Conservation (phyloP, 2,888 invertebrate genomes). For the Leptopilina myrica region DNA sequence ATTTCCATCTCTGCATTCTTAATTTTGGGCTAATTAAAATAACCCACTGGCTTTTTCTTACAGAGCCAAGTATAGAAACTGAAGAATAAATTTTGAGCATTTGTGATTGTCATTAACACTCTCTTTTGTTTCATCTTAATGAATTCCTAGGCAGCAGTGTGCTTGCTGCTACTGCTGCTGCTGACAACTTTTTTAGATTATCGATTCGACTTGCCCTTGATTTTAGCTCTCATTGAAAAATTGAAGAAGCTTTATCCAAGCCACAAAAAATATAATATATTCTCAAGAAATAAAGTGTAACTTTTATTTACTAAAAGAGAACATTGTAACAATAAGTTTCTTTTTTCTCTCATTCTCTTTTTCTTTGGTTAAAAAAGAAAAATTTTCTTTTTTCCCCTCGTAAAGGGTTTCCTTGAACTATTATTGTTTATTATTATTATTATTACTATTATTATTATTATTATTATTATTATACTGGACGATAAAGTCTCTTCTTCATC, state of each 20-base stretch:
- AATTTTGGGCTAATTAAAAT: slow-evolving; percentile 56
- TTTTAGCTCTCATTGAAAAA: slow-evolving; percentile 62
- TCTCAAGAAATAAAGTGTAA: not conserved
- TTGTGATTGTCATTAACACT: slow-evolving; percentile 3
- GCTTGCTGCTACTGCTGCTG: not conserved
- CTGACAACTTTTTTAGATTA: slow-evolving; percentile 55
- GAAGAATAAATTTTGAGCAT: not conserved
- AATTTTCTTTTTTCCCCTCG: too few relatives aligned
- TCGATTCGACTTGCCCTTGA: slow-evolving; percentile 64
- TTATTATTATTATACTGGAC: not conserved
- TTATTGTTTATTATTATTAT: slow-evolving; percentile 4
- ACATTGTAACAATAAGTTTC: too few relatives aligned
- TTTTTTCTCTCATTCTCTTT: not conserved
- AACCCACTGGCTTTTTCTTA: slow-evolving; percentile 26
- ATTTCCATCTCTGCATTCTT: slow-evolving; percentile 33
- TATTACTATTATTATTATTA: not conserved
- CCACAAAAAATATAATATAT: not conserved
- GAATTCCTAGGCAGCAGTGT: slow-evolving; percentile 23
- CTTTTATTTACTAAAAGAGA: slow-evolving; percentile 1
- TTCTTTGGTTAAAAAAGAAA: too few relatives aligned
- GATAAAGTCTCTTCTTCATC: slow-evolving; percentile 14
- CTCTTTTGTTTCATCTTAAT: slow-evolving; percentile 4
- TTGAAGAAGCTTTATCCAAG: slow-evolving; percentile 53
- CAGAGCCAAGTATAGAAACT: not conserved
- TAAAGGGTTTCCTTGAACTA: slow-evolving; percentile 6